These are phyloP conservation scores for Deilephila porcellus DNA, from an alignment of 2,888 invertebrate species.

Conservation along the genomic window DNA sequence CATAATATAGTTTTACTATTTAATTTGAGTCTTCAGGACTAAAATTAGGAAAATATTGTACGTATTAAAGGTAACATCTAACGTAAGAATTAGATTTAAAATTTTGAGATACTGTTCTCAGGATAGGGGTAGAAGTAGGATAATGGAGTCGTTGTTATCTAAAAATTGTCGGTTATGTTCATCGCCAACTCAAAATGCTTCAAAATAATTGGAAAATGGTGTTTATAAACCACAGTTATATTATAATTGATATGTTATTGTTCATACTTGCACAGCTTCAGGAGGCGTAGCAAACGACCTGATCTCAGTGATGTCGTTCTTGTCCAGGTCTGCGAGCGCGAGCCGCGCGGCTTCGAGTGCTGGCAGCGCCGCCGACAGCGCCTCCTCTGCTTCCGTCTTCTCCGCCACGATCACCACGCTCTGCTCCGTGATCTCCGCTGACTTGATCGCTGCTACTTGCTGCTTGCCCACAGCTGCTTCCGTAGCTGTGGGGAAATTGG, in stretches of 20 bases:
- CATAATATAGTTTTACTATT: too few species aligned
- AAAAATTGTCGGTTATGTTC: too few species aligned
- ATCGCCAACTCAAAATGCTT: too few species aligned
- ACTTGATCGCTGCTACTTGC: slow-evolving; percentile 90
- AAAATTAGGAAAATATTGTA: too few species aligned
- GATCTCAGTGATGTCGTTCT: slow-evolving; percentile 96
- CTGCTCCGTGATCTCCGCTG: slow-evolving; percentile 92
- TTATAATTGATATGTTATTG: background rate
- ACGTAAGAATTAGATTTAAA: too few species aligned
- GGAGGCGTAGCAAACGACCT: slow-evolving; percentile 96
- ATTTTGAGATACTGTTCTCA: too few species aligned
- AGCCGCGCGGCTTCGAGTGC: slow-evolving; percentile 92
- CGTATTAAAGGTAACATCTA: too few species aligned
- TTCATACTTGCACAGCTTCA: slow-evolving; percentile 90
- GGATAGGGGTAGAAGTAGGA: too few species aligned
- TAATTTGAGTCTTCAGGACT: too few species aligned
- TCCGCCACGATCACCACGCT: slow-evolving; percentile 91
- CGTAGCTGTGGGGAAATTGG: slow-evolving; percentile 76
- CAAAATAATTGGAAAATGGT: too few species aligned
- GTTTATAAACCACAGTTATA: background rate
- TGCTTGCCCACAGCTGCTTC: slow-evolving; percentile 91
- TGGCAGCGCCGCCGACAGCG: slow-evolving; percentile 92
- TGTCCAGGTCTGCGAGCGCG: slow-evolving; percentile 93
- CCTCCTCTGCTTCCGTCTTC: slow-evolving; percentile 93
- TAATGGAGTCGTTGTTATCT: too few species aligned